Percentiles rank a stretch among this genome's conserved stretches.
phyloP scores from a whole-genome alignment of 2,797 vertebrate species.

The Galaxias olidus region DNA sequence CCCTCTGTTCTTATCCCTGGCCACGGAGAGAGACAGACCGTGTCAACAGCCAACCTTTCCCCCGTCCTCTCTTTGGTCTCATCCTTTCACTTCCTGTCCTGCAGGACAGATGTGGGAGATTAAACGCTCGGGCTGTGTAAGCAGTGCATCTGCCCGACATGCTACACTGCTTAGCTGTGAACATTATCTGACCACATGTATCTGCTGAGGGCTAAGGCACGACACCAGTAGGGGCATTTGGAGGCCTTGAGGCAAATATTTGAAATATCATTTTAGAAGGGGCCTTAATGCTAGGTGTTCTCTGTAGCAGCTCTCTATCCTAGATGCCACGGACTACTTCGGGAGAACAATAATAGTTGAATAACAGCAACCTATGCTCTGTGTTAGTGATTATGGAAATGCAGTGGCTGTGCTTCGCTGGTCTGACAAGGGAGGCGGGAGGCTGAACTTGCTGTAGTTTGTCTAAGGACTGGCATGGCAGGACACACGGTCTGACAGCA shows the following conservation, averaged over 20 bases:
- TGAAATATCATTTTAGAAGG: neutral
- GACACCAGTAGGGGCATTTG: neutral
- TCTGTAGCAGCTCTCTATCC: neutral
- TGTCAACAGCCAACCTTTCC: constrained; percentile 2
- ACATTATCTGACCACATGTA: constrained; percentile 1
- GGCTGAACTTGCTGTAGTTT: neutral
- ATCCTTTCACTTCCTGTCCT: constrained; percentile 12
- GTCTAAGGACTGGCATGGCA: neutral
- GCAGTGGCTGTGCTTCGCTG: neutral
- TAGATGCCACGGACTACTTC: neutral
- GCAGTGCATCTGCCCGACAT: neutral
- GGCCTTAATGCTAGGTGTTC: neutral
- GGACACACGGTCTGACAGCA: constrained; percentile 4
- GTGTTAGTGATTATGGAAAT: constrained; percentile 14
- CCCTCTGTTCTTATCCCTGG: neutral
- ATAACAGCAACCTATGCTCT: constrained; percentile 5
- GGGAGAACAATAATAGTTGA: neutral
- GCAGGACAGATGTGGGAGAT: constrained; percentile 15
- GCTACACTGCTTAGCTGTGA: neutral
- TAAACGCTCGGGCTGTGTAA: neutral
- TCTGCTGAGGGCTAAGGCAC: neutral
- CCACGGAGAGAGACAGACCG: neutral
- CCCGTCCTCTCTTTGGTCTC: constrained; percentile 15
- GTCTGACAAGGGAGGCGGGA: constrained; percentile 8
- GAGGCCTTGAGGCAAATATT: neutral